Evolutionary conservation across 2,797 vertebrate species (phyloP), one percentile per base, ranked within the genome.

Genomic region (Eulemur coronatus): DNA sequence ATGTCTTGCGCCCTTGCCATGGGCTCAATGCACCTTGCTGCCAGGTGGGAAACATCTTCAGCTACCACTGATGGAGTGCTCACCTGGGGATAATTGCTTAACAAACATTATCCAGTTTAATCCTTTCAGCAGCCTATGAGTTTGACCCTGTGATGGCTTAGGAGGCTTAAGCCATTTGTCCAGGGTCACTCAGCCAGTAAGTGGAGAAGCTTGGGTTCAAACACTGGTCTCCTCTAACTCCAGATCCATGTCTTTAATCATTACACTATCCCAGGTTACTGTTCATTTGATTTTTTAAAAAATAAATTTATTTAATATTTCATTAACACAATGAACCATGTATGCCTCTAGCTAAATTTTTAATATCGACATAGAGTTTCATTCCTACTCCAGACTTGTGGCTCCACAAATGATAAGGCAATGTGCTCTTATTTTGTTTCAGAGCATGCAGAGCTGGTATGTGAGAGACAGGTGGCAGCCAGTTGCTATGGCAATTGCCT

Each of bases 401-500:
- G 96, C 97, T 98, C 96, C 96, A 80, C 96, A 98, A 97, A 93
- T 98, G 97, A 98, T 98, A 96, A 97, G 98, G 96, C 95, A 96
- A 80, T 95, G 82, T 97, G 95, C 95, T 95, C 97, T 98, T 98
- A 97, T 98, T 98, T 98, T 97, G 97, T 91, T 98, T 98, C 98
- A 97, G 97, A 98, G 96, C 97, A 97, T 93, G 98, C 98, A 94
- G 63, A 98, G 98, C 96, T 97, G 5, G 33, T 96, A 93, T 95
- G 98, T 88, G 98, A 98, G 97, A 98, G 98, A 98, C 98, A 99
- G 98, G 98, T 98, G 98, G 98, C 98, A 98, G 98, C 98, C 97
- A 97, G 98, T 99, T 99, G 98, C 98, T 98, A 99, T 99, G 98
- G 98, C 98, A 98, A 99, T 98, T 98, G 98, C 98, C 98, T 99